These are phyloP conservation scores for Nannobrachium achirus DNA, from an alignment of 2,113 vertebrate species.

Conservation along the genomic window DNA sequence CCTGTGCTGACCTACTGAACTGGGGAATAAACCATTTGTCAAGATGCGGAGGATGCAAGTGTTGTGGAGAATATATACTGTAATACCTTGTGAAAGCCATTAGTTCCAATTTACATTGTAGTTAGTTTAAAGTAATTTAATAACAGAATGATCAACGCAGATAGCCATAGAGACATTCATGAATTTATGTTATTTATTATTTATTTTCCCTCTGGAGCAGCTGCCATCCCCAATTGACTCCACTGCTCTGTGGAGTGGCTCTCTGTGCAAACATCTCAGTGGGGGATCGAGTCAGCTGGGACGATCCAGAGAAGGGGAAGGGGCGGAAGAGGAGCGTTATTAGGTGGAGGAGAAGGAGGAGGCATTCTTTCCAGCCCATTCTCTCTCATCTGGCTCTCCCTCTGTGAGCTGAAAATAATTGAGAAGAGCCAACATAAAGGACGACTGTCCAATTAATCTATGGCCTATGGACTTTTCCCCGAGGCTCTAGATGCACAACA, in stretches of 20 bases:
- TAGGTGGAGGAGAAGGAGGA: constrained; percentile 34
- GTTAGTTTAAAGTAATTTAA: too few species aligned
- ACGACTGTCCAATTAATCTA: constrained; percentile 45
- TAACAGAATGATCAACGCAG: too few species aligned
- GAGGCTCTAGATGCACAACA: constrained; percentile 34
- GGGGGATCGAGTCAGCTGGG: constrained; percentile 14
- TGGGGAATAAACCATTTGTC: too few species aligned
- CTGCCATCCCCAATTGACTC: too few species aligned
- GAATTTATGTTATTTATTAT: too few species aligned
- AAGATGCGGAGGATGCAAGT: too few species aligned
- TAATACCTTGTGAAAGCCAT: too few species aligned
- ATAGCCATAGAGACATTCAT: too few species aligned
- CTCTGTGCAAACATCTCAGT: constrained; percentile 18
- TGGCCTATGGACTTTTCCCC: constrained; percentile 17
- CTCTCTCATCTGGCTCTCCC: constrained; percentile 8
- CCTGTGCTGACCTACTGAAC: too few species aligned
- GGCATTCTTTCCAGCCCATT: constrained; percentile 5
- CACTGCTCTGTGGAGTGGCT: constrained; percentile 6
- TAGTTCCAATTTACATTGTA: too few species aligned
- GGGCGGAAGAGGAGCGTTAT: constrained; percentile 7
- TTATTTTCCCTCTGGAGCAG: too few species aligned
- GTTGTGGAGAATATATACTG: too few species aligned
- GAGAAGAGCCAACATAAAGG: constrained; percentile 40
- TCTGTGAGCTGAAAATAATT: constrained; percentile 15
- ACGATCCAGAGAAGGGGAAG: constrained; percentile 16